phyloP scores from a whole-genome alignment of 2,888 invertebrate genomes.

The Macrosoma leucophasiata region DNA sequence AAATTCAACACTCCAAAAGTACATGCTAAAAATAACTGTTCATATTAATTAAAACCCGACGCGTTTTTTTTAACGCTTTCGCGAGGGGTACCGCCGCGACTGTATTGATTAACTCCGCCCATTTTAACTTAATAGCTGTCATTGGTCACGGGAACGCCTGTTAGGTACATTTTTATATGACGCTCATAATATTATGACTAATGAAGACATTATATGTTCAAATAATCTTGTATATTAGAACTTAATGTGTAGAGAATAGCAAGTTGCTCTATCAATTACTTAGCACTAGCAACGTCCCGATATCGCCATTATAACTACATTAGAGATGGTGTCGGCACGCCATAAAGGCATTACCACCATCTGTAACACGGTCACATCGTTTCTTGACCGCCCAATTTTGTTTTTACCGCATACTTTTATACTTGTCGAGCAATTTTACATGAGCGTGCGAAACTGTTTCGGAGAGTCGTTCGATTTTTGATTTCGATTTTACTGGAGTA shows the following conservation, averaged over 20 bases:
- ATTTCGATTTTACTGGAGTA: slow-evolving; percentile 39
- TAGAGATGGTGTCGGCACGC: slow-evolving; percentile 65
- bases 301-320: slow-evolving; percentile 68
- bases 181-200: slow-evolving; percentile 22
- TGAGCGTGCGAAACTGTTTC: slow-evolving; percentile 52
- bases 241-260: slow-evolving; percentile 52
- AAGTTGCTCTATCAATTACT: slow-evolving; percentile 67
- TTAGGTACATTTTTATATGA: no score
- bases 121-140: no score
- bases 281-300: slow-evolving; percentile 56
- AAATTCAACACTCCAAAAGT: no score
- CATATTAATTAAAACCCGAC: no score
- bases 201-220: slow-evolving; percentile 30
- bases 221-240: slow-evolving; percentile 40
- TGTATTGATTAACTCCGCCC: no score
- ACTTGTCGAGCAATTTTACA: slow-evolving; percentile 44
- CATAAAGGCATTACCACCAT: slow-evolving; percentile 60
- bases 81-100: no score
- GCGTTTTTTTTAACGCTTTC: no score
- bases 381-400: slow-evolving; percentile 62
- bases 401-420: slow-evolving; percentile 51
- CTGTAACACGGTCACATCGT: slow-evolving; percentile 70
- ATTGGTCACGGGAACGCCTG: no score
- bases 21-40: no score
- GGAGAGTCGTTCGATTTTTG: slow-evolving; percentile 36